Conservation (phyloP, 2,113 vertebrate genomes). For the Podocnemis expansa region DNA sequence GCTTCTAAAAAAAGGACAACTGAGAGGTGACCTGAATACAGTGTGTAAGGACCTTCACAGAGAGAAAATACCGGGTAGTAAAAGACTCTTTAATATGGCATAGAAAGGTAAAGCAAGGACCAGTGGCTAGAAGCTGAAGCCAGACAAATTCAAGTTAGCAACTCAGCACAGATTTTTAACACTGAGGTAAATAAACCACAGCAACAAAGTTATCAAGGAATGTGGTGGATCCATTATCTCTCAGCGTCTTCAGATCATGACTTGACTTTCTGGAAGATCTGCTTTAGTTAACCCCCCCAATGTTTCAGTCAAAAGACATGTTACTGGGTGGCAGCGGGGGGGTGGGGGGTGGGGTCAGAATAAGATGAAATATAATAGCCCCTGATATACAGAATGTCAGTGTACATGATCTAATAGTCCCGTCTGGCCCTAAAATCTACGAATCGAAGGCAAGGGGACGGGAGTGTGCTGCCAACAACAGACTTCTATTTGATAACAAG, state of each 20-base stretch:
- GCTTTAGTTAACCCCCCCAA: neutral
- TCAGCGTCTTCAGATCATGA: neutral
- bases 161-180: neutral
- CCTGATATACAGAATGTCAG: neutral
- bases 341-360: neutral
- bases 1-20: neutral
- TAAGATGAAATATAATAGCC: neutral
- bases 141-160: neutral
- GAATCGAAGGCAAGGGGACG: neutral
- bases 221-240: neutral
- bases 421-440: too few relatives aligned
- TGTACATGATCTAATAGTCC: neutral
- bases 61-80: neutral
- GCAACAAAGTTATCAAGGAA: neutral
- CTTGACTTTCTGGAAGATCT: neutral
- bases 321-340: neutral
- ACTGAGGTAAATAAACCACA: neutral
- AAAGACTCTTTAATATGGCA: neutral
- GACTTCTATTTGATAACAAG: neutral
- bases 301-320: neutral
- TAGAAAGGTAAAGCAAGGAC: neutral
- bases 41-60: neutral
- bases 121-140: neutral
- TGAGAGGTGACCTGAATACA: neutral
- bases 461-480: neutral